Conservation (phyloP, 2,888 invertebrate species). For the Odontomyia ornata region DNA sequence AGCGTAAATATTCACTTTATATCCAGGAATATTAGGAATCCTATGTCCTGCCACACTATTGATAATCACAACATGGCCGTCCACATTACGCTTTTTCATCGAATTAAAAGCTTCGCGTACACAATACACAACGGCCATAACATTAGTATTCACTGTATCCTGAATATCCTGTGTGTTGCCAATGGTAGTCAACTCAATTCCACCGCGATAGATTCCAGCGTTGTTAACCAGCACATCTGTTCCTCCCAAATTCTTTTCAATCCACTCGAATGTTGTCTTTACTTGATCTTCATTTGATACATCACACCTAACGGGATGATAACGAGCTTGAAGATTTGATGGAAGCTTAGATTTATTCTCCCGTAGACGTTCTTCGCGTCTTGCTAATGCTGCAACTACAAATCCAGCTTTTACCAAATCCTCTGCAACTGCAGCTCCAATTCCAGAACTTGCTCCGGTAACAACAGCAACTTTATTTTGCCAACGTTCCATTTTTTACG, state of each 20-base stretch:
- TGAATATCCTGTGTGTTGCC: slow-evolving; percentile 52
- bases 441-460: slow-evolving; percentile 72
- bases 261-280: slow-evolving; percentile 65
- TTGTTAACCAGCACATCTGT: slow-evolving; percentile 70
- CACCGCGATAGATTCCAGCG: slow-evolving; percentile 64
- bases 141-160: slow-evolving; percentile 64
- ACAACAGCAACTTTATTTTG: slow-evolving; percentile 70
- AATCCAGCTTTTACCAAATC: slow-evolving; percentile 66
- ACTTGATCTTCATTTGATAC: slow-evolving; percentile 67
- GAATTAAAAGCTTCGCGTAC: slow-evolving; percentile 61
- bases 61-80: slow-evolving; percentile 66
- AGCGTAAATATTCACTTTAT: slow-evolving; percentile 59
- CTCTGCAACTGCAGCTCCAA: slow-evolving; percentile 66
- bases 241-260: slow-evolving; percentile 66
- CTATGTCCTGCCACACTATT: slow-evolving; percentile 62
- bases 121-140: slow-evolving; percentile 65
- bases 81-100: slow-evolving; percentile 54
- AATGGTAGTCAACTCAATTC: slow-evolving; percentile 54
- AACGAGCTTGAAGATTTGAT: slow-evolving; percentile 55
- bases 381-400: slow-evolving; percentile 67
- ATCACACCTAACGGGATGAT: slow-evolving; percentile 65
- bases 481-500: slow-evolving; percentile 60
- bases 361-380: slow-evolving; percentile 65
- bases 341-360: slow-evolving; percentile 54
- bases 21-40: slow-evolving; percentile 46